These are phyloP conservation scores for Branchellion lobata DNA, from an alignment of 2,888 invertebrate species.

Conservation along the genomic window DNA sequence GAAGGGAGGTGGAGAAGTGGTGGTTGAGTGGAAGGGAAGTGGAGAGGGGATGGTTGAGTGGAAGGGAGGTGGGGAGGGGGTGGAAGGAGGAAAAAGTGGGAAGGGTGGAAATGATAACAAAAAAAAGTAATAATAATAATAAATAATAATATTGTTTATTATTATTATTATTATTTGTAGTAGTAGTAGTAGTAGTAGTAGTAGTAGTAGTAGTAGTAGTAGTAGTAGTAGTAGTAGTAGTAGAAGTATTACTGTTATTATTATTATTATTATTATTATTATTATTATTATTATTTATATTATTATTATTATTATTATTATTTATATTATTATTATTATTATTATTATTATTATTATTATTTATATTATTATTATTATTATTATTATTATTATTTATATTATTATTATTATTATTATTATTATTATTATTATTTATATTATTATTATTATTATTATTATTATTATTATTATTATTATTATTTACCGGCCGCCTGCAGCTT, in stretches of 20 bases:
- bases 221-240: too few relatives aligned
- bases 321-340: too few relatives aligned
- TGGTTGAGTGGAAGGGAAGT: background rate
- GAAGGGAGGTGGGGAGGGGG: background rate
- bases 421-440: background rate
- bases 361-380: background rate
- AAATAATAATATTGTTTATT: too few relatives aligned
- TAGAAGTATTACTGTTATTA: too few relatives aligned
- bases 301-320: too few relatives aligned
- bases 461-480: background rate
- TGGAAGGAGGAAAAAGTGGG: background rate
- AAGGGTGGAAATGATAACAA: too few relatives aligned
- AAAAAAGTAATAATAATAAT: too few relatives aligned
- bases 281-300: too few relatives aligned
- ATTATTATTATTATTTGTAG: constrained; percentile 8
- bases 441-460: background rate
- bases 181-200: too few relatives aligned
- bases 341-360: too few relatives aligned
- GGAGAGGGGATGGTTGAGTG: background rate
- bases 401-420: background rate
- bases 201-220: too few relatives aligned
- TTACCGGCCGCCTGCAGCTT: background rate
- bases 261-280: too few relatives aligned
- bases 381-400: background rate
- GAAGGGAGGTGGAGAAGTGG: background rate